phyloP scores from a whole-genome alignment of 1,140 invertebrate species.

The Theocolax elegans region DNA sequence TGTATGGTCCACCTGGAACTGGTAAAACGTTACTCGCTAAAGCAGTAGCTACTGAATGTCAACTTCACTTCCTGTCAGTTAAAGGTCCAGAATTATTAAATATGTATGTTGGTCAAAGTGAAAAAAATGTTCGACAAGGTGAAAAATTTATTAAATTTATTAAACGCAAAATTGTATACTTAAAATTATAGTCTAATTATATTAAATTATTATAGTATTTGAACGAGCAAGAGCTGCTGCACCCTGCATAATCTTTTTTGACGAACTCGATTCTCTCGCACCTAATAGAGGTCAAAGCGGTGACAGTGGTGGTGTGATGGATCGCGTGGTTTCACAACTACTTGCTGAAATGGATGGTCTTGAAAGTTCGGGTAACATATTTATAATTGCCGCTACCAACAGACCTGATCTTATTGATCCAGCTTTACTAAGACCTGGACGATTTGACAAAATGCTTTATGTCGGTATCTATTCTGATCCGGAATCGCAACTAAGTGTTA shows the following conservation, averaged over 20 bases:
- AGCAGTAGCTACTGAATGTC: conserved; percentile 91
- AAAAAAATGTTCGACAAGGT: conserved; percentile 91
- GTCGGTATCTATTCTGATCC: conserved; percentile 82
- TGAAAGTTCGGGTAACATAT: conserved; percentile 70
- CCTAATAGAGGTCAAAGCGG: conserved; percentile 89
- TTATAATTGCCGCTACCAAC: conserved; percentile 92
- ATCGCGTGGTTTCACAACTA: conserved; percentile 95
- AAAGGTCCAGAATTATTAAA: conserved; percentile 94
- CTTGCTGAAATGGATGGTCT: conserved; percentile 96
- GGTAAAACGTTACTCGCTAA: conserved; percentile 93
- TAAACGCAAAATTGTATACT: too few relatives aligned
- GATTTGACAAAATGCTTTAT: conserved; percentile 94
- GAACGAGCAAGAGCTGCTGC: conserved; percentile 82
- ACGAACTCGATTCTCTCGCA: conserved; percentile 94
- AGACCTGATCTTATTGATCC: conserved; percentile 95
- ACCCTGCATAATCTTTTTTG: conserved; percentile 96
- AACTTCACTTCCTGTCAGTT: conserved; percentile 89
- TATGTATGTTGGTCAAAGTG: conserved; percentile 95
- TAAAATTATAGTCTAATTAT: too few relatives aligned
- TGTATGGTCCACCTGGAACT: conserved; percentile 93
- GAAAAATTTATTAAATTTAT: conserved; percentile 41
- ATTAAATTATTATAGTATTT: too few relatives aligned
- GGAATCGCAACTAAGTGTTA: conserved; percentile 75
- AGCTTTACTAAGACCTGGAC: conserved; percentile 90
- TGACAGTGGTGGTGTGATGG: conserved; percentile 95